A percentile compares a stretch with the other conserved stretches of the same genome.
Conservation (phyloP, 1,140 invertebrate species). For the Plutomurus gul region DNA sequence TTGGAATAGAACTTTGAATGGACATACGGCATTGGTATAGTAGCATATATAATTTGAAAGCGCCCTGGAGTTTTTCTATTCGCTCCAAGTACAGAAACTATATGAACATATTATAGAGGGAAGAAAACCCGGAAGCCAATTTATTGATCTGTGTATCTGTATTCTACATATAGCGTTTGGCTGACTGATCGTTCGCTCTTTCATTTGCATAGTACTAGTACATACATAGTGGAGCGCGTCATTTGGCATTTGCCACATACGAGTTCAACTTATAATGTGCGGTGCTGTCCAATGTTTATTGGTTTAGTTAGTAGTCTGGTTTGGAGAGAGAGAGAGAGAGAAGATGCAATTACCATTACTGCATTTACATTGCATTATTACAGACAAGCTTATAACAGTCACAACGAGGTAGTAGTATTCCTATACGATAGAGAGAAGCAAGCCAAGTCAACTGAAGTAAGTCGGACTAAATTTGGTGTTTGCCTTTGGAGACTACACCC, state of each 20-base stretch:
- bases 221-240: background rate
- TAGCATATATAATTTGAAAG: no score
- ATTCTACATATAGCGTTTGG: no score
- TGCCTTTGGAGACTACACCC: slow-evolving; percentile 14
- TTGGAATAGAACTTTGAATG: no score
- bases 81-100: no score
- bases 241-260: slow-evolving; percentile 5
- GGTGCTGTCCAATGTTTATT: background rate
- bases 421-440: no score
- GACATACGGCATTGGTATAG: no score
- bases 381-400: no score
- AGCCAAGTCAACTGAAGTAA: no score
- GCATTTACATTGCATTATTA: no score
- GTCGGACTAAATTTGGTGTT: slow-evolving; percentile 23
- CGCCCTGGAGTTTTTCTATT: background rate
- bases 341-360: background rate
- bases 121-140: slow-evolving; percentile 17
- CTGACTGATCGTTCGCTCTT: slow-evolving; percentile 7
- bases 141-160: slow-evolving; percentile 24
- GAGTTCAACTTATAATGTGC: background rate
- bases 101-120: no score
- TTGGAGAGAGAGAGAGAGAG: background rate
- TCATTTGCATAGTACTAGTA: no score
- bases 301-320: background rate
- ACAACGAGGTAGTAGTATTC: no score